These are phyloP conservation scores for Thalpophila matura DNA, from an alignment of 2,888 invertebrate species.

Conservation along the genomic window DNA sequence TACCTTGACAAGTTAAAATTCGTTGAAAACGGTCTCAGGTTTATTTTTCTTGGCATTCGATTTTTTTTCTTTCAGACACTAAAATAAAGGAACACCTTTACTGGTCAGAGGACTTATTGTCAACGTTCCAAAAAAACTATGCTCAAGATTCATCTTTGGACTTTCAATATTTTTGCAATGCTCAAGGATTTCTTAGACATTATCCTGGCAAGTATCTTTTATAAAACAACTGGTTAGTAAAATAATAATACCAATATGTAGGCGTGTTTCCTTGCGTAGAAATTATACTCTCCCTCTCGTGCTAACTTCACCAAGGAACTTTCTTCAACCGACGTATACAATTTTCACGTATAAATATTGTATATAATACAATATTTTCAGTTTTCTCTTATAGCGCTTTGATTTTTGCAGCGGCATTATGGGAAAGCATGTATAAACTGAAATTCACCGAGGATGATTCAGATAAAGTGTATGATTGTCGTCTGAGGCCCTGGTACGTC, in stretches of 20 bases:
- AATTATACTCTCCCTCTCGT: too few species aligned
- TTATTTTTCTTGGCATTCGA: too few species aligned
- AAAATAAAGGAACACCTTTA: conserved; percentile 74
- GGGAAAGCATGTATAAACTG: conserved; percentile 83
- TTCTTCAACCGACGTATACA: background rate
- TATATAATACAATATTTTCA: background rate
- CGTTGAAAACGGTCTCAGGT: too few species aligned
- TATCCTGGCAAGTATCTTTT: conserved; percentile 80
- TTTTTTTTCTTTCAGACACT: conserved; percentile 67
- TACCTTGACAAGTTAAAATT: too few species aligned
- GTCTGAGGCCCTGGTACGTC: conserved; percentile 87
- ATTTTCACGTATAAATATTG: background rate
- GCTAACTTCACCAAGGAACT: background rate
- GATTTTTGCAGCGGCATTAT: conserved; percentile 75
- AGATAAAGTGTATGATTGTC: conserved; percentile 83
- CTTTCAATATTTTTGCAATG: conserved; percentile 86
- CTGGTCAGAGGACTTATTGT: conserved; percentile 82
- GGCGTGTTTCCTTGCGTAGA: too few species aligned
- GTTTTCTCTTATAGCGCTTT: background rate
- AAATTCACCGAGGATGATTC: conserved; percentile 67
- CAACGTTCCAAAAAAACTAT: conserved; percentile 83
- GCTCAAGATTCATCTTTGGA: conserved; percentile 82
- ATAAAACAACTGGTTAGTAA: background rate
- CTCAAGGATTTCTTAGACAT: conserved; percentile 84
- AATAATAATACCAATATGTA: background rate